Conservation (phyloP, 2,113 vertebrate species). For the Promerops cafer region DNA sequence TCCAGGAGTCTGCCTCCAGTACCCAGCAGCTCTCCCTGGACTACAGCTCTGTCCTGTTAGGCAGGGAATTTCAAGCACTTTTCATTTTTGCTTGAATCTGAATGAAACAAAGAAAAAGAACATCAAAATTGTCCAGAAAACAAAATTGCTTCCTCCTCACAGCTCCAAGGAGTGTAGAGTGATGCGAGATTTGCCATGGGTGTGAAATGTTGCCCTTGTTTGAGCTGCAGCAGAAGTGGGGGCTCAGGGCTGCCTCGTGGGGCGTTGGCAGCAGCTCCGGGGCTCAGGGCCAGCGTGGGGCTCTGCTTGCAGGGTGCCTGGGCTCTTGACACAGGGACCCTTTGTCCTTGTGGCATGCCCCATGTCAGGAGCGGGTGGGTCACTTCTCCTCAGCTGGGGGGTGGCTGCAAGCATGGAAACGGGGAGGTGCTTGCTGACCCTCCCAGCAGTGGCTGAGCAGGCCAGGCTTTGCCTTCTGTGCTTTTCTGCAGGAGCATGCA, state of each 20-base stretch:
- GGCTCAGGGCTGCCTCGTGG: background rate
- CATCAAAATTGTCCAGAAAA: background rate
- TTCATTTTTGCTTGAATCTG: background rate
- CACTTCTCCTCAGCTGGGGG: background rate
- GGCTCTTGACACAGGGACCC: background rate
- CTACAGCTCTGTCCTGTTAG: background rate
- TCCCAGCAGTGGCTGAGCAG: background rate
- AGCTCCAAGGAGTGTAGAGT: background rate
- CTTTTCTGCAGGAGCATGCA: background rate
- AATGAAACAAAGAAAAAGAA: background rate
- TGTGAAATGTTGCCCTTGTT: background rate
- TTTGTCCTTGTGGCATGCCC: background rate
- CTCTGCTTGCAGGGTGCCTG: background rate
- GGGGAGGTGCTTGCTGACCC: rapidly evolving
- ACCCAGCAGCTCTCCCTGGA: background rate
- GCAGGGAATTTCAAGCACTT: background rate
- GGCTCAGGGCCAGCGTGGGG: rapidly evolving
- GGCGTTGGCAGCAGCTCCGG: background rate
- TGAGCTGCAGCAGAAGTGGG: background rate
- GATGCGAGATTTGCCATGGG: rapidly evolving
- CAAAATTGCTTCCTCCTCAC: background rate
- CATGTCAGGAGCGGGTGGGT: rapidly evolving
- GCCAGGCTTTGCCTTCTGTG: rapidly evolving
- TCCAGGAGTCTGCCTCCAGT: background rate
- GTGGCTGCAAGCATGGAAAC: rapidly evolving